A percentile compares a stretch with the other conserved stretches of the same genome.
phyloP scores from a whole-genome alignment of 35 echinoderm and acorn worm genomes.

The Stichopus chloronotus region DNA sequence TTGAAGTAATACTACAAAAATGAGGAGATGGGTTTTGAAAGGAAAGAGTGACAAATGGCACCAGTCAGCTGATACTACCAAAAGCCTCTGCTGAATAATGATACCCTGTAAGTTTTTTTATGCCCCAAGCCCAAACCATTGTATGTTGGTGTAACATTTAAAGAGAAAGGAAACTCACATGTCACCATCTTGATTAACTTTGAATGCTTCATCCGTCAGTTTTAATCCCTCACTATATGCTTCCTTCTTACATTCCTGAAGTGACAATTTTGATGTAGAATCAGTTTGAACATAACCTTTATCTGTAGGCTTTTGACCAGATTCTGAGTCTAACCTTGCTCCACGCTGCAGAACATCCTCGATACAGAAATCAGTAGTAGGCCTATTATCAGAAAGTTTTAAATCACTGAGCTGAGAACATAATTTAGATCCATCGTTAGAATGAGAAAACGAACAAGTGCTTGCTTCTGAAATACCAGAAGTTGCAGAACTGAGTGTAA shows the following conservation, averaged over 20 bases:
- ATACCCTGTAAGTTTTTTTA: too few relatives aligned
- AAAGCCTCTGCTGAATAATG: too few relatives aligned
- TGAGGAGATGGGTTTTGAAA: too few relatives aligned
- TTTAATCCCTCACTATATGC: constrained; percentile 27
- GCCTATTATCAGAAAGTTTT: constrained; percentile 16
- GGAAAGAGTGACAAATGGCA: too few relatives aligned
- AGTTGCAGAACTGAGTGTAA: background rate
- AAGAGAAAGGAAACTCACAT: constrained; percentile 62
- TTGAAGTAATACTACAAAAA: too few relatives aligned
- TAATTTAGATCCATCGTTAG: background rate
- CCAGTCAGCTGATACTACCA: too few relatives aligned
- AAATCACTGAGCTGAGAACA: constrained; percentile 19
- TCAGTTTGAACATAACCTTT: background rate
- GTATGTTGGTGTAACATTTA: too few relatives aligned
- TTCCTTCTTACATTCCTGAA: background rate
- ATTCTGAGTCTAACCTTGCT: background rate
- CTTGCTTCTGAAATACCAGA: background rate
- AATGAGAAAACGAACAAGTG: too few relatives aligned
- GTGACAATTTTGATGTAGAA: background rate
- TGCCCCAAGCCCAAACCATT: too few relatives aligned
- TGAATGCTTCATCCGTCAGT: constrained; percentile 65
- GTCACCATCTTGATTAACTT: constrained; percentile 79
- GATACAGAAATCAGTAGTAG: background rate
- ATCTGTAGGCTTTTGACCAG: background rate
- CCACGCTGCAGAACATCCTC: background rate